Percentiles rank a stretch among this genome's conserved stretches.
Evolutionary conservation across 2,113 vertebrate genomes (phyloP).

Genomic region (Oriolus oriolus): DNA sequence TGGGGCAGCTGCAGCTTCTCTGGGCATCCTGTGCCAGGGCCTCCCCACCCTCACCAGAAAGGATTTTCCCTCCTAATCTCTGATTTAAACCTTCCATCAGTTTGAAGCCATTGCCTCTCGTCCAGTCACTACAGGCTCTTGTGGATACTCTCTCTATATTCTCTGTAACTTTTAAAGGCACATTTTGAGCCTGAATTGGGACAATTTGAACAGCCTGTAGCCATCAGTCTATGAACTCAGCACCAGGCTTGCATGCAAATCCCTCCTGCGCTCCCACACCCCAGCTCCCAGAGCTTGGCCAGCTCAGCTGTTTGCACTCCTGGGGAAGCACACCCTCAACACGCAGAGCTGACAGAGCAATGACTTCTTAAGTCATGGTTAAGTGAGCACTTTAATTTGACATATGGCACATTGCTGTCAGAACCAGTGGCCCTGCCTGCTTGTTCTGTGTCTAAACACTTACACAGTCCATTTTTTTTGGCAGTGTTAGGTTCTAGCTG

Average conservation of each 20-base stretch:
- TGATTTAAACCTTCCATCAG: too few relatives aligned
- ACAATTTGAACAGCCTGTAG: too few relatives aligned
- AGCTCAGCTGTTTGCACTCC: background rate
- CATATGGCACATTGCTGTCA: background rate
- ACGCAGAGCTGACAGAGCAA: background rate
- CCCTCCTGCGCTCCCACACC: background rate
- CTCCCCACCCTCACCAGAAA: background rate
- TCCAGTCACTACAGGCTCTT: background rate
- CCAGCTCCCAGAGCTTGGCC: background rate
- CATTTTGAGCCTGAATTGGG: background rate
- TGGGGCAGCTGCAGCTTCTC: background rate
- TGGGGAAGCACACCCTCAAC: background rate
- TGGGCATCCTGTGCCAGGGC: background rate
- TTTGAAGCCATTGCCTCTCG: rapidly evolving
- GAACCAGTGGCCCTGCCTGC: background rate
- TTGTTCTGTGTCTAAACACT: background rate
- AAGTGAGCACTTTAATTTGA: background rate
- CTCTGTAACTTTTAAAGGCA: background rate
- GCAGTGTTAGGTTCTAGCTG: background rate
- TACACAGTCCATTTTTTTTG: background rate
- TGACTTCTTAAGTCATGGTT: background rate
- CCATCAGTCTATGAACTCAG: rapidly evolving
- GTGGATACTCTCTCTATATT: rapidly evolving
- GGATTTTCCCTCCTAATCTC: background rate
- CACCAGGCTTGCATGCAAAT: rapidly evolving